Evolutionary conservation across 2,113 vertebrate genomes (phyloP), one percentile per base, ranked within the genome.

Genomic region (Verasper variegatus): DNA sequence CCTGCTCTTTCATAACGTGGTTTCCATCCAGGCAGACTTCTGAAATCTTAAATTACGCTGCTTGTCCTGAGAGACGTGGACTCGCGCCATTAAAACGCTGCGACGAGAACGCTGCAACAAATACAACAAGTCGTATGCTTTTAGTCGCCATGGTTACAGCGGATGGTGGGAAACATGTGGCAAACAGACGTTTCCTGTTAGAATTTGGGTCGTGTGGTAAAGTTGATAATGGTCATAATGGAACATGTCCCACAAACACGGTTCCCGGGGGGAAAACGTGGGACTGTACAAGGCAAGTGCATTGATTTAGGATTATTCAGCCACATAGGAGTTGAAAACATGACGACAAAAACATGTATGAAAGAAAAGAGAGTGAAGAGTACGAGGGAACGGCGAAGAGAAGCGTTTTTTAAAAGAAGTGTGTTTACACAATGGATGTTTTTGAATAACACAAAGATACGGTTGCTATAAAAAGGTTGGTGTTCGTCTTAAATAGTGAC

Each of bases 91-190:
- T 12, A 12, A 54, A 37, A 52, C 49, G 31, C 6, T 40, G 27
- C 37, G 35, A 62, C 13, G 6, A 60, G 68, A 71, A 69, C 35
- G n/a, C 14, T 57, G 65, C 27, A 71, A 75, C 63, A 45, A 73
- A 82, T 20, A 64, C 18, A 49, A 54, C 45, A 82, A 73, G 78
- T 75, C 8, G n/a, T 51, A 71, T 52, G 83, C 80, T 87, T 81
- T 89, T 85, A 87, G 80, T 85, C n/a, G 8, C 71, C 78, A 77
- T 87, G 80, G 83, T 71, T 47, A 84, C 69, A 0, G n/a, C 4
- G 14, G 31, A 26, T 13, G 20, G 18, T 21, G 42, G 11, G 23
- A 71, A 76, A 59, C 27, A 9, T 24, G 58, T 37, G 15, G 40
- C 56, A 27, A 47, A 58, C n/a, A 42, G 15, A 49, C 47, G 26